Evolutionary conservation across 1,140 invertebrate genomes (phyloP), one percentile per base, ranked within the genome.

Genomic region (Physella acuta): DNA sequence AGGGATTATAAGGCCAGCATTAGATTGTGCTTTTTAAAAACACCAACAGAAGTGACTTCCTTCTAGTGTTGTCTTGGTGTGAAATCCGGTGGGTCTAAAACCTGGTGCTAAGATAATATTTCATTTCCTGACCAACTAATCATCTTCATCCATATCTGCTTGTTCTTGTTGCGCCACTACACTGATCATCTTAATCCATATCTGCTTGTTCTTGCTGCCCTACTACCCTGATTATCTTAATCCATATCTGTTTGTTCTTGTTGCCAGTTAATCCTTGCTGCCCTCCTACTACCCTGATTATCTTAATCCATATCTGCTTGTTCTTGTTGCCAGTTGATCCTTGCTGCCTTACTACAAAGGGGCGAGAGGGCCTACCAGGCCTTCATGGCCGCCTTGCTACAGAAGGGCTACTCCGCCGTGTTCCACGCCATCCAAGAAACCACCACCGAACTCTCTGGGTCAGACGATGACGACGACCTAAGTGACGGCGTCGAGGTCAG

Each of bases 311-410:
- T 30, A 3, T n/a, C 8, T 61, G 3, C 39, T 34, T 37, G 20
- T 8, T 20, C 49, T 68, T 58, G 17, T 60, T 26, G 30, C n/a
- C 66, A 68, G 66, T 56, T 68, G 5, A 44, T 73, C 14, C 34
- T 68, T 53, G 56, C 62, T 33, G 71, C 59, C 36, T 17, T 73
- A 24, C 39, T 70, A 16, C 71, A 73, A 36, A 36, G 71, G 37
- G 71, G 71, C 5, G 51, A 52, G 28, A 39, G 56, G 11, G 71
- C 71, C 1, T 73, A 60, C 28, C 30, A 53, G 39, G 62, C 68
- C 11, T 73, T 73, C 58, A 61, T 70, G 71, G 71, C 39, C 24
- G 67, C 71, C 1, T 37, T 73, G n/a, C 26, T 66, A n/a, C 62
- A 70, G 33, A 59, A 67, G 20, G 66, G 55, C 30, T 73, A 73